Base-by-base conservation (phyloP, 2,113 vertebrate species). In the Pagrus major region DNA sequence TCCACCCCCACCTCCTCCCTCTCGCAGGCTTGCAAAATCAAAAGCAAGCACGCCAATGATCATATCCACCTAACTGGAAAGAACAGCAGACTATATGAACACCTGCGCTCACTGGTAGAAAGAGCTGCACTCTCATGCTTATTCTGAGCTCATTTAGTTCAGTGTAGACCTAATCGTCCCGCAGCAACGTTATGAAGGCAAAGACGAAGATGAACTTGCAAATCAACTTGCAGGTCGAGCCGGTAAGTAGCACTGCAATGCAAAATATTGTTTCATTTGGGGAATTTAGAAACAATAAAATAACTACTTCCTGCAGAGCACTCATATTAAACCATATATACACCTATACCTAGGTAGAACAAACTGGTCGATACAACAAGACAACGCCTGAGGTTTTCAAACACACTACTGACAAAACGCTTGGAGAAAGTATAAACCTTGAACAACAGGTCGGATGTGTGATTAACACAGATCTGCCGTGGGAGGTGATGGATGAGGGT, bases 51-150 rank as follows among this genome's bases (percentile, higher is more conserved):
- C 27, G 59, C 27, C 16, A 61, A 61, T 81, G 58, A 83, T 46
- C 3, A 52, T 31, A 77, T 39, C 59, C 54, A 79, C 3, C 29
- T 68, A 79, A 81, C 33, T 78, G 82, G 82, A 87, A 90, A 80
- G 41, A 76, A 68, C 21, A 88, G 61, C 66, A 44, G 47, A 66
- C n/a, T 35, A 47, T 39, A 37, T 55, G 61, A 77, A 78, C 86
- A 91, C 61, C 85, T 86, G 81, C 6, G 63, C 77, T 80, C 78
- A 54, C 74, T 67, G 42, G 59, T 37, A 81, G 16, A 71, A 41
- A 75, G 37, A 66, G 8, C 68, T 21, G 12, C 16, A 27, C 11
- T 35, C 42, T 3, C 12, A n/a, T 33, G 23, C 37, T 31, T n/a
- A 29, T 27, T 46, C 37, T 64, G 27, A 35, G 52, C 59, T 60